Base-by-base conservation (phyloP, 2,888 invertebrate species). In the Ceriagrion tenellum region DNA sequence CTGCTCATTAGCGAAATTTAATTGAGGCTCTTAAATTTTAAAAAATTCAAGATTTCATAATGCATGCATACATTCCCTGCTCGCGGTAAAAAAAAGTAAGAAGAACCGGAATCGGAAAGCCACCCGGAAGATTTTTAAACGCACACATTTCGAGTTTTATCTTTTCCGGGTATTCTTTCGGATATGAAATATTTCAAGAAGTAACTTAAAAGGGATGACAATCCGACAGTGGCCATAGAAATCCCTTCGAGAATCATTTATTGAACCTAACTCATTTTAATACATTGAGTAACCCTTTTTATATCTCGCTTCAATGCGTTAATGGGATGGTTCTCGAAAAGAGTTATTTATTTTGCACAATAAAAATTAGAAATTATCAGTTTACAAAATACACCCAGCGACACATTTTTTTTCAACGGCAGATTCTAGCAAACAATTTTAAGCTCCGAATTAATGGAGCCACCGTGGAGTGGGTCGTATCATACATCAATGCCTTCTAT, bases 1-100 rank as follows among this genome's bases (percentile, higher is more conserved):
- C 20, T 91, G 91, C 40, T 91, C 91, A 91, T 91, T 91, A 91
- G 91, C 59, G 35, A 91, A 91, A 63, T 91, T 59, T 63, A 91
- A 91, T 91, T 63, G 91, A 59, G 23, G 35, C 1, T 40, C 59
- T 59, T 69, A 91, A 91, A 91, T 90, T 91, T 69, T n/a, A n/a
- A 69, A 26, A 69, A 69, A 69, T 26, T 69, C 26, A 69, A 0
- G 12, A 23, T 69, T 69, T 69, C 18, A n/a, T 69, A 18, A 26
- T 26, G 26, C 69, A 69, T 69, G 69, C 69, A 26, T 26, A 69
- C 69, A 69, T 69, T 69, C 69, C 69, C 16, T 69, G 26, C 69
- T 26, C 1, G 8, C 26, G 69, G 26, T 10, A 10, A 12, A 26
- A 69, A 26, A 26, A 69, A 26, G 3, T 69, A 69, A 23, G 20